Evolutionary conservation across 2,797 vertebrate genomes (phyloP).

Genomic region (Myotis vivesi): DNA sequence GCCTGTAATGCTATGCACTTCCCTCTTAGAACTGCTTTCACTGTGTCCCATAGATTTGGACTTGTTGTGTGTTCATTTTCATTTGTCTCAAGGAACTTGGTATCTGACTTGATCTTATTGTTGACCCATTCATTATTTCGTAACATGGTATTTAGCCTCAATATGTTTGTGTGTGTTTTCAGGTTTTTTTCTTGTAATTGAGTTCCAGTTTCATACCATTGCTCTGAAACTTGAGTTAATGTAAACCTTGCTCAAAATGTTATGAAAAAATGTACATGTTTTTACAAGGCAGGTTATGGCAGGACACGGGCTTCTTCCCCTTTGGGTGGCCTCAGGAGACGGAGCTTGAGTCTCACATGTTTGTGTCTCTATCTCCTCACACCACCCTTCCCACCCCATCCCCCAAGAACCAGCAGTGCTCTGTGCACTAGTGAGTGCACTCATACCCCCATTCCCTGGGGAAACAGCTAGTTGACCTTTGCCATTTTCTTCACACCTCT

Average conservation of each 20-base stretch:
- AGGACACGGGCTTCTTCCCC: constrained; percentile 85
- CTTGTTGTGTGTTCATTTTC: not conserved
- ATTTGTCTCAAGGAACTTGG: not conserved
- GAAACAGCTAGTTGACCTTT: constrained; percentile 66
- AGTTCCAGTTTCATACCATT: not conserved
- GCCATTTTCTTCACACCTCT: constrained; percentile 74
- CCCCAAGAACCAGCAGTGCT: constrained; percentile 80
- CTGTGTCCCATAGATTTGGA: not conserved
- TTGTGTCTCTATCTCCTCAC: constrained; percentile 68
- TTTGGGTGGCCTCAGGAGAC: constrained; percentile 63
- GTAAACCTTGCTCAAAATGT: constrained; percentile 99
- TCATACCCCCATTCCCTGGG: constrained; percentile 75
- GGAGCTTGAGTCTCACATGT: constrained; percentile 68
- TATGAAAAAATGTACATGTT: constrained; percentile 98
- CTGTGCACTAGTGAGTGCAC: constrained; percentile 79
- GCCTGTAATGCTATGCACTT: not conserved
- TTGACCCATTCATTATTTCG: not conserved
- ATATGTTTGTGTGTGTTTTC: not conserved
- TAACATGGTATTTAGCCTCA: not conserved
- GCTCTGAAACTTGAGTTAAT: constrained; percentile 75
- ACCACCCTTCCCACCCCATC: constrained; percentile 67
- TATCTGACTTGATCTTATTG: not conserved
- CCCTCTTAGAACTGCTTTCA: not conserved
- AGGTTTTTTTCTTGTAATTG: not conserved
- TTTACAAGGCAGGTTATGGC: constrained; percentile 97